Base-by-base conservation (phyloP, 37 sponge, comb jelly and placozoan genomes). In the Axinella damicornis region DNA sequence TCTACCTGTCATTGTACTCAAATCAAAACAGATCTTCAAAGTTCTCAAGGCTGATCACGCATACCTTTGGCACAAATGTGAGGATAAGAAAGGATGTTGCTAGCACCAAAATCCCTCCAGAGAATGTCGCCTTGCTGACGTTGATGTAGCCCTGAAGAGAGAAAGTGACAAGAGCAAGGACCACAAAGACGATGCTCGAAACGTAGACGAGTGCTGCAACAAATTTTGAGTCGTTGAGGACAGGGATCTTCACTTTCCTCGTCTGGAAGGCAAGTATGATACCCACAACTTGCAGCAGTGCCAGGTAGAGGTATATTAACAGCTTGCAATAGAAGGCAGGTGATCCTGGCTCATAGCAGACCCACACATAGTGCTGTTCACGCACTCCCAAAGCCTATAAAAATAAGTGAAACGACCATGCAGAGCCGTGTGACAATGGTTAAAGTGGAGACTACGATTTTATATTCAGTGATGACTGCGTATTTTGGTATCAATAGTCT, bases 161-260 rank as follows among this genome's bases (percentile, higher is more conserved):
- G 24, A 85, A 77, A 20, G 78, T 56, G 5, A 77, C 31, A 0
- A 77, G 36, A 17, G 28, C 86, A 27, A 77, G 9, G 18, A 55
- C 71, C 17, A 77, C 71, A 25, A 85, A 6, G 16, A 38, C 60
- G 0, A 85, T 76, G 60, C 78, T 85, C 32, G 77, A 56, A 28
- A 85, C 68, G 59, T 85, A 85, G 39, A 85, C 56, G 12, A 85
- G 66, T 6, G 68, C 70, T 38, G 78, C 76, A 31, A 85, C 72
- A 33, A 32, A 52, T 70, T 76, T 85, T 33, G 86, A 85, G 69
- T 85, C 86, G 55, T 85, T 85, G 13, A 85, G 61, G 25, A 37
- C 24, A 35, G 53, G 56, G 33, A 85, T 77, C 39, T 55, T 77
- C n/a, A 85, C 78, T 85, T 77, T 76, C 25, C 86, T 31, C 1